phyloP scores from a whole-genome alignment of 2,888 invertebrate genomes.

The Eupithecia centaureata region DNA sequence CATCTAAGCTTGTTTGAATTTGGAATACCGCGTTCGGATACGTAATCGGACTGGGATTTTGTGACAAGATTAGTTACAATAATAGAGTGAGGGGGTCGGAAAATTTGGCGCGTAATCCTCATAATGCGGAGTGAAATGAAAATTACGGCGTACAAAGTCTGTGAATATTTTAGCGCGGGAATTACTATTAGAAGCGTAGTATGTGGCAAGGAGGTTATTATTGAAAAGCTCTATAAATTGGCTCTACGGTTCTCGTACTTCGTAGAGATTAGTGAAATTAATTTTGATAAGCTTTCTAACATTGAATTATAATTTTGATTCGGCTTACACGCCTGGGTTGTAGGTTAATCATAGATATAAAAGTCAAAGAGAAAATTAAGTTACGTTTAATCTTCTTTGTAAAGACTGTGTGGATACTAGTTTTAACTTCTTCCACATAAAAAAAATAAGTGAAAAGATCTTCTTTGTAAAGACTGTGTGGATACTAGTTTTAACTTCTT shows the following conservation, averaged over 20 bases:
- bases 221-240: constrained; percentile 21
- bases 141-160: constrained; percentile 60
- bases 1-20: constrained; percentile 63
- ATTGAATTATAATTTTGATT: constrained; percentile 20
- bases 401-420: neutral
- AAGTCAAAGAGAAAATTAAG: neutral
- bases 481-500: neutral
- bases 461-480: neutral
- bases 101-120: constrained; percentile 63
- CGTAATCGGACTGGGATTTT: constrained; percentile 73
- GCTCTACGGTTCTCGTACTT: constrained; percentile 24
- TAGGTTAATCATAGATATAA: constrained; percentile 2
- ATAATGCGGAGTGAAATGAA: constrained; percentile 66
- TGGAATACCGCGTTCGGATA: constrained; percentile 58
- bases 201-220: constrained; percentile 40
- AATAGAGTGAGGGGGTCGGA: constrained; percentile 61
- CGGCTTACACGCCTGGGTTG: constrained; percentile 3
- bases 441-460: no score
- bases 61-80: constrained; percentile 79
- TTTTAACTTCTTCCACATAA: no score
- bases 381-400: neutral
- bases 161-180: constrained; percentile 50
- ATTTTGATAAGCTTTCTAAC: constrained; percentile 20
- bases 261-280: constrained; percentile 17
- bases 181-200: constrained; percentile 47